A percentile compares a stretch with the other conserved stretches of the same genome.
Evolutionary conservation across 2,888 invertebrate species (phyloP).

Genomic region (Erebia aethiops): DNA sequence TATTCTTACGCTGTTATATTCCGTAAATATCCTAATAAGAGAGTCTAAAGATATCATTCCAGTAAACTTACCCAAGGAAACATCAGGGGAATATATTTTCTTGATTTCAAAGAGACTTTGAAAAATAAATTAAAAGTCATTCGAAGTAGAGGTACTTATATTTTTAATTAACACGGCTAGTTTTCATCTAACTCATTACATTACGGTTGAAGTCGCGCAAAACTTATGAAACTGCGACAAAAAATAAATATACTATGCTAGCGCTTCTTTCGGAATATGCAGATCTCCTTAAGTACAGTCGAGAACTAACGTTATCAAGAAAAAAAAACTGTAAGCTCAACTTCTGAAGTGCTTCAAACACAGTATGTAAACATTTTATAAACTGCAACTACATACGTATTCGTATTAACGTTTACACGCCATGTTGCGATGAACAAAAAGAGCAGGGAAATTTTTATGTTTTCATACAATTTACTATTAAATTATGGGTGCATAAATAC

Average conservation of each 20-base stretch:
- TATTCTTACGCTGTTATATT: too few relatives aligned
- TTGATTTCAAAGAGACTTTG: background rate
- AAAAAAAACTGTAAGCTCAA: slow-evolving; percentile 13
- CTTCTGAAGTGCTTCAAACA: slow-evolving; percentile 9
- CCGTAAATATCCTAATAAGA: too few relatives aligned
- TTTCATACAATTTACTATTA: background rate
- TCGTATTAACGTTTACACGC: slow-evolving; percentile 10
- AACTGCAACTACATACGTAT: background rate
- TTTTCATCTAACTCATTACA: slow-evolving; percentile 2
- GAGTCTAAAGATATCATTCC: too few relatives aligned
- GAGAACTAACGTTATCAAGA: slow-evolving; percentile 14
- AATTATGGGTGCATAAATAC: background rate
- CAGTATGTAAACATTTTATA: slow-evolving; percentile 6
- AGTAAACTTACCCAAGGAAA: too few relatives aligned
- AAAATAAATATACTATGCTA: slow-evolving; percentile 14
- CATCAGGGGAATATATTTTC: too few relatives aligned
- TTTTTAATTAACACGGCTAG: background rate
- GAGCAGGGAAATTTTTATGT: background rate
- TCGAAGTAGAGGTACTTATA: background rate
- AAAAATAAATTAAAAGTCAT: background rate
- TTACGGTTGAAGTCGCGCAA: background rate
- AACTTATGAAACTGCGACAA: background rate
- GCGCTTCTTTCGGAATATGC: slow-evolving; percentile 19
- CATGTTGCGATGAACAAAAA: background rate
- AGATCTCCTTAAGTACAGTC: slow-evolving; percentile 6